Conservation (phyloP, 2,888 invertebrate species). For the Morinoia aosen region DNA sequence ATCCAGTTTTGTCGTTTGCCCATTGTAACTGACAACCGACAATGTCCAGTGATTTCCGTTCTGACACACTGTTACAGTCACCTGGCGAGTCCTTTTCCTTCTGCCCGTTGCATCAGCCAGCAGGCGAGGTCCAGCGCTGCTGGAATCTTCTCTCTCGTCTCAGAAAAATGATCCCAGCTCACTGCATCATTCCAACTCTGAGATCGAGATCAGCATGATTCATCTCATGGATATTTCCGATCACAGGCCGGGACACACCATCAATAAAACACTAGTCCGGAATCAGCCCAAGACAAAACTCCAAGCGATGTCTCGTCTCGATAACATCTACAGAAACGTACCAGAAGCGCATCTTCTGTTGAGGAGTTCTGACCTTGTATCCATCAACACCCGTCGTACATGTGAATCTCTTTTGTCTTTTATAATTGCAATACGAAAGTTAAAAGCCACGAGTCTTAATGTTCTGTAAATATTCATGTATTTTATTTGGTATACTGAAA, state of each 20-base stretch:
- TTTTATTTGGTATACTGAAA: no score
- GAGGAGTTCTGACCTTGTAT: no score
- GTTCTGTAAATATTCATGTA: no score
- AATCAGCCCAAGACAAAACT: not conserved
- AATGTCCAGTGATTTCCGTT: not conserved
- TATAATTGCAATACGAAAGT: no score
- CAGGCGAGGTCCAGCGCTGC: no score
- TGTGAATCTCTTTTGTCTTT: no score
- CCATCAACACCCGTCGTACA: no score
- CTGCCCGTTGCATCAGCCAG: no score
- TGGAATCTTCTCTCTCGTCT: not conserved
- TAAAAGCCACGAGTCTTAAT: no score
- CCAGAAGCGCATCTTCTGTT: no score
- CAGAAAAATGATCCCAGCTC: not conserved
- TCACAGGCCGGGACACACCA: not conserved
- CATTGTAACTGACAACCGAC: not conserved
- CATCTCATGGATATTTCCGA: slow-evolving; percentile 9
- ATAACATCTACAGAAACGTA: not conserved
- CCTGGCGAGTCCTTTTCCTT: no score
- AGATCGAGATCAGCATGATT: slow-evolving; percentile 6
- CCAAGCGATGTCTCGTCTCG: not conserved
- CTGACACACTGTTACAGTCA: no score
- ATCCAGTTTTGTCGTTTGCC: not conserved
- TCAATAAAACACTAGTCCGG: not conserved
- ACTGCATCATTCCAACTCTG: not conserved